Base-by-base conservation (phyloP, 2,888 invertebrate species). In the Caenorhabditis japonica region DNA sequence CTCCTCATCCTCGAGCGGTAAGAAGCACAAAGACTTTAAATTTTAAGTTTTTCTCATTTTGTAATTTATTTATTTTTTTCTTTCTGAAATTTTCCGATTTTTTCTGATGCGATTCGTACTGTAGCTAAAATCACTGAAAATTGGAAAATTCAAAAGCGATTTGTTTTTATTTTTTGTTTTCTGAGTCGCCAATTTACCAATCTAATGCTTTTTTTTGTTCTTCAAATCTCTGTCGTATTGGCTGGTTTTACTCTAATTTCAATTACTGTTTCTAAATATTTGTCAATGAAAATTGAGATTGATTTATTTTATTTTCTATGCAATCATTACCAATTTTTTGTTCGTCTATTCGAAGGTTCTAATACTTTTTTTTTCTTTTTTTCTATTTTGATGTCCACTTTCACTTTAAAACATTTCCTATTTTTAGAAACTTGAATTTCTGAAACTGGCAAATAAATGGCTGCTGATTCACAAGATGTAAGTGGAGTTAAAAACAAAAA, bases 21-120 rank as follows among this genome's bases (percentile, higher is more conserved):
- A 88, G 78, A 87, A 86, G 70, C 77, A 85, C 73, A 87, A 86
- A 60, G 85, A 87, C 53, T 87, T 88, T 82, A 87, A 87, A 64
- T 87, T 87, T 62, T 87, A 47, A 72, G 34, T 17, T 27, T 4
- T 34, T 21, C 23, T 19, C 39, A 19, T n/a, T 61, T 30, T n/a
- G 15, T 41, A 49, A 49, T n/a, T 49, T 49, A 49, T 62, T 39
- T 41, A 21, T 30, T 30, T 30, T 5, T 30, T 30, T 30, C 30
- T 30, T 30, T 10, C 30, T n/a, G n/a, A 30, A 7, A 10, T 30
- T 30, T 30, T 30, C 30, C 30, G 10, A 30, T 30, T 7, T 30
- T n/a, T n/a, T n/a, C n/a, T n/a, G n/a, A n/a, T n/a, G n/a, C n/a
- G n/a, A n/a, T n/a, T n/a, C n/a, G n/a, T n/a, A n/a, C n/a, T n/a